Percentiles rank a stretch among this genome's conserved stretches.
Evolutionary conservation across 2,113 vertebrate species (phyloP).

Genomic region (Tetrax tetrax): DNA sequence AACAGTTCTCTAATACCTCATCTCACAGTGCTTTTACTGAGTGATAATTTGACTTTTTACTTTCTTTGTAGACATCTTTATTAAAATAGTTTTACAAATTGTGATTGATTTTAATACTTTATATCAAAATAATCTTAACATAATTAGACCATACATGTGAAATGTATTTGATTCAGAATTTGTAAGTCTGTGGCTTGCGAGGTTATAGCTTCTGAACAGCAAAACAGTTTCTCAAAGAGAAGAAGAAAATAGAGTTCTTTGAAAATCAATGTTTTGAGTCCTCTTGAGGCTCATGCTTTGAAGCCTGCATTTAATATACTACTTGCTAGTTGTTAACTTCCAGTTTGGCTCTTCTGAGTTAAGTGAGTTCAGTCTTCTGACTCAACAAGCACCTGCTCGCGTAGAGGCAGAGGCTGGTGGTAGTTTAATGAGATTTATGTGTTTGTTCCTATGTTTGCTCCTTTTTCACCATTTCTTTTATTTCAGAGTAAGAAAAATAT

Average conservation of each 20-base stretch:
- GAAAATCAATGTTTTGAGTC: neutral
- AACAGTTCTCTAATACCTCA: neutral
- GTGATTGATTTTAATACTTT: neutral
- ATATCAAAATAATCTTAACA: neutral
- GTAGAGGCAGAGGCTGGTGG: neutral
- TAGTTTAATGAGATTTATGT: neutral
- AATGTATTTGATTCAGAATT: neutral
- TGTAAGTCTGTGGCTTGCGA: neutral
- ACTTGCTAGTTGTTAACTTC: neutral
- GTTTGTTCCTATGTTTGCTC: neutral
- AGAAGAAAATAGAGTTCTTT: neutral
- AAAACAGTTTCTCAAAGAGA: neutral
- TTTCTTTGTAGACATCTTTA: neutral
- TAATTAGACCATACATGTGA: neutral
- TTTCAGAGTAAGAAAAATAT: neutral
- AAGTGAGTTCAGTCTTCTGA: neutral
- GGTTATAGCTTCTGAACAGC: neutral
- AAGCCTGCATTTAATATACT: neutral
- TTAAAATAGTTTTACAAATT: neutral
- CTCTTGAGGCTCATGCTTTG: neutral
- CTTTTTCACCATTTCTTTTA: neutral
- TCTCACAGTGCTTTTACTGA: neutral
- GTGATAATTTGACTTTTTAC: neutral
- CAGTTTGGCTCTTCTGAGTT: neutral
- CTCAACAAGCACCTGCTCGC: neutral